Evolutionary conservation across 2,888 invertebrate genomes (phyloP).

Genomic region (Lacanobia oleracea): DNA sequence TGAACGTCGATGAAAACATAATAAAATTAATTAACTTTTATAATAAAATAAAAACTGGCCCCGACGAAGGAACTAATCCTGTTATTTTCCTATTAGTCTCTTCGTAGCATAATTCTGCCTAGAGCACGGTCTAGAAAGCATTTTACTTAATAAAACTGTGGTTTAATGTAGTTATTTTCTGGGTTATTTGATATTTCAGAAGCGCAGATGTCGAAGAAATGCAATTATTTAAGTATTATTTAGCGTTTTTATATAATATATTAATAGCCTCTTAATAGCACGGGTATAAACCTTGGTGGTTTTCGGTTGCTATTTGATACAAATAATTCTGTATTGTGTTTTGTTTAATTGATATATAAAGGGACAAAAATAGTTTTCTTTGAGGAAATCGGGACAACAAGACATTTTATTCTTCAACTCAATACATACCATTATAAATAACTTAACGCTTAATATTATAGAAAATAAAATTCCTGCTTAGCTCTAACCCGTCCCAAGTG

Average conservation of each 20-base stretch:
- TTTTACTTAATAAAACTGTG: too few relatives aligned
- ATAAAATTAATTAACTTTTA: slow-evolving; percentile 3
- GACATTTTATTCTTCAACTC: too few relatives aligned
- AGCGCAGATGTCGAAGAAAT: not conserved
- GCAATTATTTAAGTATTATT: too few relatives aligned
- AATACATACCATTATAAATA: not conserved
- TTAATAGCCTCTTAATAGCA: too few relatives aligned
- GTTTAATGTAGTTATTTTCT: slow-evolving; percentile 18
- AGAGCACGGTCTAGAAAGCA: not conserved
- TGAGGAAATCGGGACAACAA: not conserved
- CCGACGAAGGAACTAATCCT: slow-evolving; percentile 9
- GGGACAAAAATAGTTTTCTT: too few relatives aligned
- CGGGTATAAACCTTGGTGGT: too few relatives aligned
- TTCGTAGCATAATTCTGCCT: slow-evolving; percentile 1
- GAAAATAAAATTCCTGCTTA: not conserved
- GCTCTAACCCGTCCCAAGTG: not conserved
- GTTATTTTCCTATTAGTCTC: slow-evolving; percentile 18
- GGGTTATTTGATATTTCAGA: not conserved
- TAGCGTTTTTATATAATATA: too few relatives aligned
- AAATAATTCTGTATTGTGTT: too few relatives aligned
- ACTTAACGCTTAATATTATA: not conserved
- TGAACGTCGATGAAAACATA: slow-evolving; percentile 8
- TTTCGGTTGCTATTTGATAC: too few relatives aligned
- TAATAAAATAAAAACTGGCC: slow-evolving; percentile 2
- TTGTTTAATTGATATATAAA: too few relatives aligned